A percentile compares a stretch with the other conserved stretches of the same genome.
Conservation (phyloP, 2,113 vertebrate species). For the Elephantulus edwardii region DNA sequence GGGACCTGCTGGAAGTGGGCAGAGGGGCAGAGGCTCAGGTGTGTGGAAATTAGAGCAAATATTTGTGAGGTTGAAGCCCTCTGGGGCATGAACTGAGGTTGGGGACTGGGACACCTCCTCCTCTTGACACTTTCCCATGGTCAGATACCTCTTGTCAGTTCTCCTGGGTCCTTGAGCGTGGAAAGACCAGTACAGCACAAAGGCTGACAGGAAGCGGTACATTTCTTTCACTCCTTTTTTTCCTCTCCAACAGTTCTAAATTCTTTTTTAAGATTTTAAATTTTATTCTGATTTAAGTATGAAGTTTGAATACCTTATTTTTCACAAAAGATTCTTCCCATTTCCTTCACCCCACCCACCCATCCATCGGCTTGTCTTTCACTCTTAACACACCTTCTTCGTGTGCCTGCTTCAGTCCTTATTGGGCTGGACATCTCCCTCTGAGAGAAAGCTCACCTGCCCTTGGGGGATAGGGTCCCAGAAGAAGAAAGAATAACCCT, state of each 20-base stretch:
- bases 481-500: background rate
- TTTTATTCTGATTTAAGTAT: too few relatives aligned
- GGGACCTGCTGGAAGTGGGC: background rate
- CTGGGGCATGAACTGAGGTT: background rate
- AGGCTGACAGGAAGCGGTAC: background rate
- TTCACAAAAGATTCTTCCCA: too few relatives aligned
- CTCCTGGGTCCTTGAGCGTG: background rate
- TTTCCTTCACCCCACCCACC: too few relatives aligned
- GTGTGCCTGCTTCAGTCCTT: fast-evolving
- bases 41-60: background rate
- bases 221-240: too few relatives aligned
- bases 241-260: too few relatives aligned
- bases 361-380: too few relatives aligned
- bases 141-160: background rate
- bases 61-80: background rate
- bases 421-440: background rate
- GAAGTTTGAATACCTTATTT: too few relatives aligned
- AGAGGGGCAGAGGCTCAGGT: background rate
- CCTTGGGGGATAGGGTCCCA: background rate
- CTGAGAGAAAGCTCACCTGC: background rate
- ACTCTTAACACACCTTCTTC: background rate
- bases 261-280: too few relatives aligned
- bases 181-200: background rate
- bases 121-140: background rate
- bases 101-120: too few relatives aligned